A percentile compares a stretch with the other conserved stretches of the same genome.
phyloP scores from a whole-genome alignment of 2,888 invertebrate genomes.

The Apamea monoglypha region DNA sequence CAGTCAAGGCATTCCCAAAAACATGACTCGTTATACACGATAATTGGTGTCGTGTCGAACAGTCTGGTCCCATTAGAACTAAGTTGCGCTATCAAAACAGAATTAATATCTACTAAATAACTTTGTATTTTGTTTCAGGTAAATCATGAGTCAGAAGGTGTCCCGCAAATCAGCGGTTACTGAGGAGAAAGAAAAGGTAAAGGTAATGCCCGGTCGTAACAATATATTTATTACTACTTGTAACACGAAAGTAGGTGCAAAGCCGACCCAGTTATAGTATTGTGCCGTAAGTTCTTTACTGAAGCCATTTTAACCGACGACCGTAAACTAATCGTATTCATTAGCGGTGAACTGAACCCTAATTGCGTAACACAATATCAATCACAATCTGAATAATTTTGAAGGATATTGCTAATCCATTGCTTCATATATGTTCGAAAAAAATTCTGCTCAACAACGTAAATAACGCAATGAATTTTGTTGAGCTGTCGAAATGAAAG shows the following conservation, averaged over 20 bases:
- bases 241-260: neutral
- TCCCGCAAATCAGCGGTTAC: constrained; percentile 80
- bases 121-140: constrained; percentile 75
- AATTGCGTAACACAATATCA: too few species aligned
- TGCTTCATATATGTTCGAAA: neutral
- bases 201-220: constrained; percentile 12
- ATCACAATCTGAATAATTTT: neutral
- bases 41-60: neutral
- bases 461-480: neutral
- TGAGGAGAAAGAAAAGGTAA: constrained; percentile 86
- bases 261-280: neutral
- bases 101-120: constrained; percentile 6
- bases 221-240: neutral
- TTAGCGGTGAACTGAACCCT: neutral
- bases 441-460: neutral
- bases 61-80: neutral
- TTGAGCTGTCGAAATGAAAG: neutral
- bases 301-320: constrained; percentile 21
- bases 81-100: neutral
- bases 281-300: neutral
- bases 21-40: neutral
- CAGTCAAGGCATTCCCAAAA: too few species aligned
- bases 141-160: constrained; percentile 86
- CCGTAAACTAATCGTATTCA: constrained; percentile 2
- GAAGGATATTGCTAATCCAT: neutral